These are phyloP conservation scores for Brassicogethes aeneus DNA, from an alignment of 2,888 invertebrate species.

Conservation along the genomic window DNA sequence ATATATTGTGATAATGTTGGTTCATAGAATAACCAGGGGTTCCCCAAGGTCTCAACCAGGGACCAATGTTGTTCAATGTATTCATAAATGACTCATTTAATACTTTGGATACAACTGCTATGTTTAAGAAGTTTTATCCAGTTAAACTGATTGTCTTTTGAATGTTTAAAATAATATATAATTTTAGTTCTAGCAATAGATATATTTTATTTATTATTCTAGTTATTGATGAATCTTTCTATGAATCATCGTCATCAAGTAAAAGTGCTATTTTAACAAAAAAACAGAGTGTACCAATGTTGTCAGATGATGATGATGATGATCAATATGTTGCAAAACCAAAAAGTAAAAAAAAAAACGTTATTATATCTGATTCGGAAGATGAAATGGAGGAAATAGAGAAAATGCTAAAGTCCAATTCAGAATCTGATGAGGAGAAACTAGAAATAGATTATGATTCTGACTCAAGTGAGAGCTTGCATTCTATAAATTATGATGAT, in stretches of 20 bases:
- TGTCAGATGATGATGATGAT: neutral
- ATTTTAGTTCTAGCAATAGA: too few species aligned
- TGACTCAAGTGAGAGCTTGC: neutral
- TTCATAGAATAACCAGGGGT: too few species aligned
- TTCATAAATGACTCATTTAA: too few species aligned
- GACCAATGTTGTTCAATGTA: too few species aligned
- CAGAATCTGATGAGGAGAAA: slow-evolving; percentile 1
- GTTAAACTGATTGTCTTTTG: too few species aligned
- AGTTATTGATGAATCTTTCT: neutral
- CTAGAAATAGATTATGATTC: neutral
- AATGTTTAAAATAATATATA: too few species aligned
- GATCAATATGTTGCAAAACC: neutral
- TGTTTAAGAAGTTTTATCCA: too few species aligned
- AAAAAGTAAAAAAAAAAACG: neutral
- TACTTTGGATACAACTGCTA: too few species aligned
- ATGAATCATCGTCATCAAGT: neutral
- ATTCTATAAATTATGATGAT: neutral
- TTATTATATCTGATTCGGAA: slow-evolving; percentile 1
- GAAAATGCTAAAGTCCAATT: too few species aligned
- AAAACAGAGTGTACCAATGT: neutral
- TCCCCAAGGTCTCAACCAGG: too few species aligned
- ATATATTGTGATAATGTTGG: too few species aligned
- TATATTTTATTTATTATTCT: too few species aligned
- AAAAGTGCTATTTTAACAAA: neutral
- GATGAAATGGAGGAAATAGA: neutral